Conservation (phyloP, 2,113 vertebrate genomes). For the Oxyura jamaicensis region DNA sequence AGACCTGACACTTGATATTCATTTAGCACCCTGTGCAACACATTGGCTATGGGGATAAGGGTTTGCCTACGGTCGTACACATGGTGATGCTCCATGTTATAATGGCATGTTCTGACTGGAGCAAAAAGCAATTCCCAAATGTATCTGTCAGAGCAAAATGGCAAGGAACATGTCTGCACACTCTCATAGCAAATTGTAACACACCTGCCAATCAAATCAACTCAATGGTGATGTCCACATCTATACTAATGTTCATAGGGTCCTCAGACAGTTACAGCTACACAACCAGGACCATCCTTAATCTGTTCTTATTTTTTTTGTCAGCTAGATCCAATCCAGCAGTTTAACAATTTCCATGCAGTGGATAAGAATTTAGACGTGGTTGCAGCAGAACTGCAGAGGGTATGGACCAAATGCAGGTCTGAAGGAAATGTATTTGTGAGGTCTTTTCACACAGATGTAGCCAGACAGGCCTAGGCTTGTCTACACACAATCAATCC, state of each 20-base stretch:
- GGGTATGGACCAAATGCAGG: not conserved
- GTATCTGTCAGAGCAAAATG: not conserved
- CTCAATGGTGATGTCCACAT: not conserved
- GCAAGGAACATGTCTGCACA: not conserved
- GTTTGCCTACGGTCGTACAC: not conserved
- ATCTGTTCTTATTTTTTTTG: not conserved
- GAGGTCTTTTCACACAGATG: not conserved
- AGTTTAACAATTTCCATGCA: not conserved
- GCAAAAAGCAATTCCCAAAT: not conserved
- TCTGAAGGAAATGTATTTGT: not conserved
- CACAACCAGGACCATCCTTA: not conserved
- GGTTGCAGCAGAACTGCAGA: not conserved
- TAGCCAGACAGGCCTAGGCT: not conserved
- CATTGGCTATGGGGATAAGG: not conserved
- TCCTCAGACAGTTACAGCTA: not conserved
- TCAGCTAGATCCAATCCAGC: not conserved
- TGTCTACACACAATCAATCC: not conserved
- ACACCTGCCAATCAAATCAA: not conserved
- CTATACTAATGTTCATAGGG: not conserved
- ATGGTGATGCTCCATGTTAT: not conserved
- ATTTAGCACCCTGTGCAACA: not conserved
- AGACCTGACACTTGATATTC: not conserved
- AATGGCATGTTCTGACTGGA: rapidly evolving
- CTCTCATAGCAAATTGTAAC: not conserved
- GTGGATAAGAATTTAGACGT: not conserved